These are phyloP conservation scores for Neomorphus geoffroyi DNA, from an alignment of 2,797 vertebrate genomes.

Conservation along the genomic window DNA sequence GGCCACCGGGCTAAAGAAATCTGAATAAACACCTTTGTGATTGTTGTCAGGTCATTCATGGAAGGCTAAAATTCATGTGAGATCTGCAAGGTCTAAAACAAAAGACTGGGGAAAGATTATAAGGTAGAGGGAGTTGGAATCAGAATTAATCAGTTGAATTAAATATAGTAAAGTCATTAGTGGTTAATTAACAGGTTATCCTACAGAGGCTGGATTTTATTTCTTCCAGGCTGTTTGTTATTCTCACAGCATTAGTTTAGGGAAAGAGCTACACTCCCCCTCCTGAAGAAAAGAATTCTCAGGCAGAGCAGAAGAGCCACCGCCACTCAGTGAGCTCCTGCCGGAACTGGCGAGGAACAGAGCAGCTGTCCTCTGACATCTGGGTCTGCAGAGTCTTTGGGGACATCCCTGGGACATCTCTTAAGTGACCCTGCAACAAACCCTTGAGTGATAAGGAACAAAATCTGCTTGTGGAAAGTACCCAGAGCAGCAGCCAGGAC, in stretches of 20 bases:
- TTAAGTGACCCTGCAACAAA: neutral
- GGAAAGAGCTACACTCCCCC: neutral
- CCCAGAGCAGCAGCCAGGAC: neutral
- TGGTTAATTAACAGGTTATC: neutral
- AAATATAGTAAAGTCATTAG: neutral
- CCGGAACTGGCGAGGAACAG: accelerated
- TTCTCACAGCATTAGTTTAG: neutral
- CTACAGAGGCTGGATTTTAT: neutral
- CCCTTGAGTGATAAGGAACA: neutral
- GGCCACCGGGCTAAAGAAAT: neutral
- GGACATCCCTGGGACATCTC: neutral
- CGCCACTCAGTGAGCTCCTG: accelerated
- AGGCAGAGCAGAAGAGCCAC: neutral
- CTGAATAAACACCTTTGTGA: neutral
- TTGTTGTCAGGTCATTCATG: neutral
- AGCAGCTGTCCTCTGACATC: neutral
- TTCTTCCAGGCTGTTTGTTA: neutral
- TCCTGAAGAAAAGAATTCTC: neutral
- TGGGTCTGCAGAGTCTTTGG: too few relatives aligned
- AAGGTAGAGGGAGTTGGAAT: neutral
- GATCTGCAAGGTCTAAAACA: neutral
- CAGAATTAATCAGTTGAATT: neutral
- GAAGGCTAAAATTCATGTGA: neutral
- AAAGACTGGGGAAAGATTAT: neutral
- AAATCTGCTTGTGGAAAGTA: neutral